phyloP scores from a whole-genome alignment of 2,888 invertebrate genomes.

The Agrochola macilenta region DNA sequence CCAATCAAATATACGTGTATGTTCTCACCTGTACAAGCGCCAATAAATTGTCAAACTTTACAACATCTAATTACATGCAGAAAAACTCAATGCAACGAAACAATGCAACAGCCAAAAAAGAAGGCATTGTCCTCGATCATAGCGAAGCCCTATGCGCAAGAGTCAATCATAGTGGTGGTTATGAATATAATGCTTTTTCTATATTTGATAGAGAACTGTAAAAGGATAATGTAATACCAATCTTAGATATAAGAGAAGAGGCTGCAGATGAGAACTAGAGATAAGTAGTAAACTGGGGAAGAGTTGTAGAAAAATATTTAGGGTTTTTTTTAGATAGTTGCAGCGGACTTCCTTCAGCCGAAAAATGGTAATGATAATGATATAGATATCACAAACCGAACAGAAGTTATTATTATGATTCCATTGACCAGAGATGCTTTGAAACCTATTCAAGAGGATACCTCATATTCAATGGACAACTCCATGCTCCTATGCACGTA shows the following conservation, averaged over 20 bases:
- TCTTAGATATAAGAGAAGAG: background rate
- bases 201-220: background rate
- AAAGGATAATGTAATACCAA: background rate
- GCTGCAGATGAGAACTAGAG: background rate
- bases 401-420: background rate
- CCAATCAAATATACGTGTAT: conserved; percentile 24
- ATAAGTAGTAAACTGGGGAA: background rate
- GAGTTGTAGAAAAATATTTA: too few species aligned
- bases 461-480: conserved; percentile 1
- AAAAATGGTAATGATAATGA: background rate
- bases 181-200: background rate
- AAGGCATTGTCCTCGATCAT: conserved; percentile 67
- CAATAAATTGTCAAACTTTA: conserved; percentile 53
- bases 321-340: too few species aligned
- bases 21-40: conserved; percentile 52
- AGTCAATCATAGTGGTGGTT: background rate
- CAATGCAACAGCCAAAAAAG: conserved; percentile 57
- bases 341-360: background rate
- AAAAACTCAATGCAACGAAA: conserved; percentile 49
- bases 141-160: conserved; percentile 28
- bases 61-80: conserved; percentile 37
- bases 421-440: background rate
- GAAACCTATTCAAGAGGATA: background rate
- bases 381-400: background rate
- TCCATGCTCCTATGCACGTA: conserved; percentile 21